Evolutionary conservation across 2,888 invertebrate genomes (phyloP), one percentile per base, ranked within the genome.

Genomic region (Amaurobius ferox): DNA sequence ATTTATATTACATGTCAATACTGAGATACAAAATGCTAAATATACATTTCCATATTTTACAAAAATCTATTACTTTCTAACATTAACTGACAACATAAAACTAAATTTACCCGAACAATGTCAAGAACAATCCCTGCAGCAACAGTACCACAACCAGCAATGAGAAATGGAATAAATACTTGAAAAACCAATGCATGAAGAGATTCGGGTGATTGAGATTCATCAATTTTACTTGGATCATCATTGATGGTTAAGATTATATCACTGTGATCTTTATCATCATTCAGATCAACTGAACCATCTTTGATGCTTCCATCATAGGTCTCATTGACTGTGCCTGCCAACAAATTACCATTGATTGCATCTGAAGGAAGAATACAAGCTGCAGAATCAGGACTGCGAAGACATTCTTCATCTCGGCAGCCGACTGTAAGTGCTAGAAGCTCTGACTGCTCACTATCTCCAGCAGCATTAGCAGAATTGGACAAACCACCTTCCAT

Each of bases 81-180:
- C n/a, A n/a, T 26, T 16, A 67, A 66, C 6, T 9, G 13, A 55
- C 13, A 73, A 2, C n/a, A 16, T 16, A 11, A 13, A 44, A 44
- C 2, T 16, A 23, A 28, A 55, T 67, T 26, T n/a, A 86, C 86
- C 86, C 92, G 96, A 71, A 97, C 96, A 88, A 94, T 92, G 91
- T 97, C 96, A 28, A 97, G 93, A 11, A 97, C 93, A 81, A 97
- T 93, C 89, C 97, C 97, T 73, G 97, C 97, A 11, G 95, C 95
- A 0, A 97, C 97, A 95, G 96, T 97, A n/a, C 89, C 89, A 68
- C 88, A 87, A 16, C 89, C 89, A 29, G 89, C 89, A 26, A 89
- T 88, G n/a, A 88, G 72, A 73, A 89, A 88, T 16, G 89, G 88
- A 73, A 89, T 87, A 39, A 88, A 87, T 30, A 89, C 87, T 67